A percentile compares a stretch with the other conserved stretches of the same genome.
phyloP scores from a whole-genome alignment of 2,888 invertebrate genomes.

The Desoria tigrina region DNA sequence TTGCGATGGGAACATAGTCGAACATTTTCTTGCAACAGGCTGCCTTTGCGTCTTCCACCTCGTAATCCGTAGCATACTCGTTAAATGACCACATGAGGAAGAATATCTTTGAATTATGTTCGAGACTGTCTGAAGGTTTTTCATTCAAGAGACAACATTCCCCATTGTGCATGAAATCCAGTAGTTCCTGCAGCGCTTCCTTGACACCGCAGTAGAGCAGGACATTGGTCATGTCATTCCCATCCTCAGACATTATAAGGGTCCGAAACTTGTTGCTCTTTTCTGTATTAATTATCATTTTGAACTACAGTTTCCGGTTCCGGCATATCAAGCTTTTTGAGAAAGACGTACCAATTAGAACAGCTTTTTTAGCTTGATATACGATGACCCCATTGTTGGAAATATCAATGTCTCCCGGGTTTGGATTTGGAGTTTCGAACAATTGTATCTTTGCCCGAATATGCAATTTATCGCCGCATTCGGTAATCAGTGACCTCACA shows the following conservation, averaged over 20 bases:
- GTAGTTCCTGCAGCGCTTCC: background rate
- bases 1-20: background rate
- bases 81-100: background rate
- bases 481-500: too few relatives aligned
- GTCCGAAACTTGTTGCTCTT: background rate
- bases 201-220: background rate
- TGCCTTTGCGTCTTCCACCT: background rate
- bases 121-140: background rate
- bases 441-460: background rate
- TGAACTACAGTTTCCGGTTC: too few relatives aligned
- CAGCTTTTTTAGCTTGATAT: too few relatives aligned
- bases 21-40: background rate
- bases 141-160: background rate
- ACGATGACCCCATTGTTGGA: too few relatives aligned
- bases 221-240: background rate
- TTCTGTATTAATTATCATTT: too few relatives aligned
- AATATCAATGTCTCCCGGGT: too few relatives aligned
- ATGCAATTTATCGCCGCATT: too few relatives aligned
- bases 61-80: background rate
- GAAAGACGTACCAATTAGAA: too few relatives aligned
- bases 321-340: too few relatives aligned
- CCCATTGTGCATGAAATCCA: constrained; percentile 1
- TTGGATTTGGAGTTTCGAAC: background rate
- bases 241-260: background rate
- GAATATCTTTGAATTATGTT: too few relatives aligned